Conservation (phyloP, 2,888 invertebrate species). For the Matsumyia berberina region DNA sequence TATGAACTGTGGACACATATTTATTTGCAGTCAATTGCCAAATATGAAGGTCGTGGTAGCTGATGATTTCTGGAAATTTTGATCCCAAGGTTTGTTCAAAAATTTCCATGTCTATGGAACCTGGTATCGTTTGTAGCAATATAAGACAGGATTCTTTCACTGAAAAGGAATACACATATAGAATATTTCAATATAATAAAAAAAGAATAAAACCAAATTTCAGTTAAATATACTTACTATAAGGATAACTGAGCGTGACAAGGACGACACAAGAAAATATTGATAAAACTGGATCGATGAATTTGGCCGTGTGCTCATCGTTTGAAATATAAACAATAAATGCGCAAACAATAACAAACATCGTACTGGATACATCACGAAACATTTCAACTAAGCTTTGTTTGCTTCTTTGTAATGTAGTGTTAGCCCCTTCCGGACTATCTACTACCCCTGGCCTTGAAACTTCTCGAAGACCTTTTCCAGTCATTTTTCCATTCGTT, state of each 20-base stretch:
- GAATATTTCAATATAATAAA: neutral
- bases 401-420: conserved; percentile 82
- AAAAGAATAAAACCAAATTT: neutral
- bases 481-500: conserved; percentile 78
- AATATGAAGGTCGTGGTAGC: conserved; percentile 94
- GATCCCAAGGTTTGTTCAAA: conserved; percentile 87
- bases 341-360: conserved; percentile 90
- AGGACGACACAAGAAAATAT: conserved; percentile 90
- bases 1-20: conserved; percentile 93
- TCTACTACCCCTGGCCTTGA: conserved; percentile 83
- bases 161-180: conserved; percentile 83
- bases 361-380: conserved; percentile 88
- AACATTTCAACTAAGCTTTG: conserved; percentile 87
- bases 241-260: conserved; percentile 91
- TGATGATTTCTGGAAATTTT: conserved; percentile 89
- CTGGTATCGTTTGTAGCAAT: conserved; percentile 96
- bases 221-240: conserved; percentile 86
- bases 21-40: conserved; percentile 93
- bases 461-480: conserved; percentile 84
- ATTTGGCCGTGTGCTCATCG: conserved; percentile 87
- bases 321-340: conserved; percentile 86
- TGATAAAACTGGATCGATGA: conserved; percentile 90
- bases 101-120: conserved; percentile 91
- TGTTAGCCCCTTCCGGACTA: conserved; percentile 77
- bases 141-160: conserved; percentile 96